phyloP scores from a whole-genome alignment of 2,797 vertebrate genomes.

The Hyperoplus lanceolatus region DNA sequence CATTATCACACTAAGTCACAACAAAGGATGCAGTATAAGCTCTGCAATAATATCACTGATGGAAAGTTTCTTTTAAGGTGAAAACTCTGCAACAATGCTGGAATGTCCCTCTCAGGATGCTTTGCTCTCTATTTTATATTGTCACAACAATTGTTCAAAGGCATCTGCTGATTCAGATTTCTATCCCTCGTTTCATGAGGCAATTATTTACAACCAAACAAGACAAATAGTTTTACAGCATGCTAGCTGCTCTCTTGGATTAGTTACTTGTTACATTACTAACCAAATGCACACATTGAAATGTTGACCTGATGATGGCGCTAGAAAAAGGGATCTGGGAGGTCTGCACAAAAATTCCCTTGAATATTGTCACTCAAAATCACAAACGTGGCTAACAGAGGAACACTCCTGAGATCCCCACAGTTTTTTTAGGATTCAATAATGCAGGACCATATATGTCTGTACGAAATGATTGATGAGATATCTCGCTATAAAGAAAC shows the following conservation, averaged over 20 bases:
- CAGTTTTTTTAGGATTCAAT: neutral
- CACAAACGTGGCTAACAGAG: too few species aligned
- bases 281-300: neutral
- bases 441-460: neutral
- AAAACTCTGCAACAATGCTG: slow-evolving; percentile 13
- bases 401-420: too few species aligned
- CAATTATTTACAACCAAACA: neutral
- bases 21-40: slow-evolving; percentile 21
- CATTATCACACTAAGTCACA: slow-evolving; percentile 34
- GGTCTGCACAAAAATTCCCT: too few species aligned
- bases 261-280: too few species aligned
- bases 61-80: slow-evolving; percentile 28
- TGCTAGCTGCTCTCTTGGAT: neutral
- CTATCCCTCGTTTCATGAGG: neutral
- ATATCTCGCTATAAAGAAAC: neutral
- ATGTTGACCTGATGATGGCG: neutral
- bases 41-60: slow-evolving; percentile 31
- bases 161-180: slow-evolving; percentile 21
- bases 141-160: slow-evolving; percentile 38
- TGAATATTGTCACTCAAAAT: too few species aligned
- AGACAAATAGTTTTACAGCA: neutral
- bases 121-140: slow-evolving; percentile 21
- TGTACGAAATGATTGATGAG: neutral
- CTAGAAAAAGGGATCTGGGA: neutral
- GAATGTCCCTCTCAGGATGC: slow-evolving; percentile 6